A percentile compares a stretch with the other conserved stretches of the same genome.
These are phyloP conservation scores for Pitangus sulphuratus DNA, from an alignment of 2,797 vertebrate species.

Conservation along the genomic window DNA sequence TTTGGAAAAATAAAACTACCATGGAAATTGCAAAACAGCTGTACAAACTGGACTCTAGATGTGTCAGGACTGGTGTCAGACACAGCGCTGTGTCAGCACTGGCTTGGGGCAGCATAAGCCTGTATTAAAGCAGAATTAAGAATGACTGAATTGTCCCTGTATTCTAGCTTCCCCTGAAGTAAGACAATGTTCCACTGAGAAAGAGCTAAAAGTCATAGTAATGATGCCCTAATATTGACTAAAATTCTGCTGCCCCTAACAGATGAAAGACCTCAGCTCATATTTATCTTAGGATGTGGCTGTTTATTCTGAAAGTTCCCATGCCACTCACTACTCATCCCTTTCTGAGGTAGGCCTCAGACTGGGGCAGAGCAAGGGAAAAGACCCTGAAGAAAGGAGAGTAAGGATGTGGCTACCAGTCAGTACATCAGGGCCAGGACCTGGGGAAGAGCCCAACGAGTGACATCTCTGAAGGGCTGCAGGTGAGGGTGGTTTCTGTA, in stretches of 20 bases:
- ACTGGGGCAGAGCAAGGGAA: neutral
- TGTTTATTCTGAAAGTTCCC: neutral
- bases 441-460: fast-evolving
- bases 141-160: neutral
- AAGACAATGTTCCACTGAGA: neutral
- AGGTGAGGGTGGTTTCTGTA: neutral
- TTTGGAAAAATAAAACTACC: neutral
- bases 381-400: neutral
- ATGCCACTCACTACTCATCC: neutral
- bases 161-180: neutral
- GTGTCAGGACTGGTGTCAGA: neutral
- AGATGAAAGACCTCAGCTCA: neutral
- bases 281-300: neutral
- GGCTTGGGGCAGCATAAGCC: neutral
- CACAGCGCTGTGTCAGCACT: neutral
- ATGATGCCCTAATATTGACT: neutral
- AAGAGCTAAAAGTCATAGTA: neutral
- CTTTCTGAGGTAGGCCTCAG: neutral
- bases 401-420: neutral
- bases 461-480: fast-evolving
- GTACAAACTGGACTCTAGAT: neutral
- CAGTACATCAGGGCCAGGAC: neutral
- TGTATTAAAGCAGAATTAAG: neutral
- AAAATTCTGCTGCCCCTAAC: neutral
- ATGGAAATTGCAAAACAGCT: neutral